phyloP scores from a whole-genome alignment of 1,140 invertebrate genomes.

The Cheumatopsyche charites region DNA sequence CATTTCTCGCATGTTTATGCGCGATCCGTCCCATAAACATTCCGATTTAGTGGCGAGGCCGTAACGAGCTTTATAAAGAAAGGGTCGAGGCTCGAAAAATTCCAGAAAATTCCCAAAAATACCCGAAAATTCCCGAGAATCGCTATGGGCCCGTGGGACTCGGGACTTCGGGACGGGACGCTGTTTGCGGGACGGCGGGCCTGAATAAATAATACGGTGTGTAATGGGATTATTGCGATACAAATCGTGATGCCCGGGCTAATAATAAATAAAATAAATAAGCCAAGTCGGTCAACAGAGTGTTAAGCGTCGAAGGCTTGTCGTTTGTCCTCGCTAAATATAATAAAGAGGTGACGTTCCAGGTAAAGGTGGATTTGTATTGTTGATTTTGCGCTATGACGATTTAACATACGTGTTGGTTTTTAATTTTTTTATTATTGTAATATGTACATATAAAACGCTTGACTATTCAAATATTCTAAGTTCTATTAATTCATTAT shows the following conservation, averaged over 20 bases:
- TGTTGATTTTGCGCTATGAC: no score
- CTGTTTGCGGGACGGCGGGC: slow-evolving; percentile 5
- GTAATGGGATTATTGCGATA: slow-evolving; percentile 31
- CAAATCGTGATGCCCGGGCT: slow-evolving; percentile 14
- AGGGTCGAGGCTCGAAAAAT: neutral
- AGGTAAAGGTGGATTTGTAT: neutral
- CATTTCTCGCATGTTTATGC: slow-evolving; percentile 3
- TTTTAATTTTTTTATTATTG: no score
- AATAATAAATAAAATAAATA: slow-evolving; percentile 37
- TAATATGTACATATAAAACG: no score
- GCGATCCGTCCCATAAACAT: no score
- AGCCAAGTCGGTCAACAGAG: slow-evolving; percentile 15
- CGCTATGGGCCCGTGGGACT: neutral
- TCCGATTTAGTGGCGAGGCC: neutral
- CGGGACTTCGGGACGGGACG: neutral
- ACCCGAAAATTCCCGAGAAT: neutral
- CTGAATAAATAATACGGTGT: slow-evolving; percentile 30
- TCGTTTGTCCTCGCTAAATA: slow-evolving; percentile 29
- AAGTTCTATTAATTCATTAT: no score
- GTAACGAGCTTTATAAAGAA: neutral
- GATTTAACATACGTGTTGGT: no score
- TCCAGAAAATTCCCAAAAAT: neutral
- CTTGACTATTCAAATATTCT: no score
- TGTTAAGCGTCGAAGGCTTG: slow-evolving; percentile 24
- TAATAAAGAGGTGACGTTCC: slow-evolving; percentile 12